Evolutionary conservation across 2,888 invertebrate species (phyloP), one percentile per base, ranked within the genome.

Genomic region (Eutolmus rufibarbis): DNA sequence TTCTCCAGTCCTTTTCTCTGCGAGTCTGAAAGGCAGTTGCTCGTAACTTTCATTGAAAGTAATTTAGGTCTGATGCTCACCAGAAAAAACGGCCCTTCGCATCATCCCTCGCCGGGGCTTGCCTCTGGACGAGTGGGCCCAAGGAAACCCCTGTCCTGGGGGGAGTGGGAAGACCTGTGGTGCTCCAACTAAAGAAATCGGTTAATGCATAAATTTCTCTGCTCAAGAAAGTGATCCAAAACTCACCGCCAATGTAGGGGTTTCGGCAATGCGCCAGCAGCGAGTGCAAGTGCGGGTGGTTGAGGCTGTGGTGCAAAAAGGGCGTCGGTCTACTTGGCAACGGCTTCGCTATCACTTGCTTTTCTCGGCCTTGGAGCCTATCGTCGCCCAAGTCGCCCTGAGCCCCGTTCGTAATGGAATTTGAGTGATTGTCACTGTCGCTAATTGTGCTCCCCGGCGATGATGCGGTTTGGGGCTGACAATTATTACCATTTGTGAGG

Each of bases 81-180:
- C 93, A 2, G 97, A 97, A 94, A 99, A 99, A 66, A 99, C 99
- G 0, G 99, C 99, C 57, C 99, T 94, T 66, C 99, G 94, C 96
- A 99, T 97, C 98, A 99, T 99, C 0, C 98, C 98, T 7, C 98
- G 94, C 0, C 99, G 94, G 0, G 98, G 98, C 92, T 98, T 98
- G 91, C 98, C 97, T 92, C 97, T 94, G 37, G 97, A 96, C 91
- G 97, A 97, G 91, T 97, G 96, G 66, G 97, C 97, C 98, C 98
- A 98, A 12, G 98, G 97, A 91, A 98, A 97, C 0, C 93, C 93
- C 90, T 93, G 93, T 0, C 95, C 95, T 51, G 93, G 93, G 0
- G 95, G 95, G 51, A 95, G 91, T 14, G 95, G 95, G 89, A 95
- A 95, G 57, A 95, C 95, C 92, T 95, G 95, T 0, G 95, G 89